Evolutionary conservation across 2,888 invertebrate species (phyloP), one percentile per base, ranked within the genome.

Genomic region (Alitta virens): DNA sequence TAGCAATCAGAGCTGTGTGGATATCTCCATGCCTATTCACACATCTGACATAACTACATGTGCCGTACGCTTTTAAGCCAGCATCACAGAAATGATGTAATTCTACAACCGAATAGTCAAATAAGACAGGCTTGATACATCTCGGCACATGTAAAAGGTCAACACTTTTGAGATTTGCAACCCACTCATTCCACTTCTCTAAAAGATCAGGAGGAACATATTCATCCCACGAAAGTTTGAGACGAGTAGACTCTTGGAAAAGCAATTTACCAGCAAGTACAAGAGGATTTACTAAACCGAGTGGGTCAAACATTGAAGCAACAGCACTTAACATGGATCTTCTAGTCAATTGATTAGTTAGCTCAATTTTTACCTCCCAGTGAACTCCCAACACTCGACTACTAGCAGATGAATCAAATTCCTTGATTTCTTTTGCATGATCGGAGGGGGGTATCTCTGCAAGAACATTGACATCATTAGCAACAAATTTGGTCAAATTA

Each of bases 231-330:
- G n/a, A n/a, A n/a, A n/a, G n/a, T n/a, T n/a, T n/a, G n/a, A n/a
- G n/a, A n/a, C n/a, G n/a, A n/a, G n/a, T n/a, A n/a, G n/a, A n/a
- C n/a, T 65, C 26, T 50, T 71, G 72, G n/a, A 72, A 38, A 16
- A 71, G 64, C 38, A 67, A 60, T 43, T 71, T 71, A 2, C 68
- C 67, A 9, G 57, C 38, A 9, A 71, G 61, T 7, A 66, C 23
- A 38, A 70, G 62, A 23, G 71, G 72, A 2, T 70, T 53, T 23
- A 74, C 61, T 23, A 72, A 57, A 3, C 69, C 69, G 3, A 68
- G 51, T 1, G 69, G 69, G 42, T 68, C 67, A 54, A 59, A 68
- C 14, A 68, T 38, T 2, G 64, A 66, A 46, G 62, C 60, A 5
- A 69, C 60, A 16, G 62, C 63, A n/a, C 66, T 60, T 26, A 69